phyloP scores from a whole-genome alignment of 2,888 invertebrate genomes.

The Ennomos fuscantarius region DNA sequence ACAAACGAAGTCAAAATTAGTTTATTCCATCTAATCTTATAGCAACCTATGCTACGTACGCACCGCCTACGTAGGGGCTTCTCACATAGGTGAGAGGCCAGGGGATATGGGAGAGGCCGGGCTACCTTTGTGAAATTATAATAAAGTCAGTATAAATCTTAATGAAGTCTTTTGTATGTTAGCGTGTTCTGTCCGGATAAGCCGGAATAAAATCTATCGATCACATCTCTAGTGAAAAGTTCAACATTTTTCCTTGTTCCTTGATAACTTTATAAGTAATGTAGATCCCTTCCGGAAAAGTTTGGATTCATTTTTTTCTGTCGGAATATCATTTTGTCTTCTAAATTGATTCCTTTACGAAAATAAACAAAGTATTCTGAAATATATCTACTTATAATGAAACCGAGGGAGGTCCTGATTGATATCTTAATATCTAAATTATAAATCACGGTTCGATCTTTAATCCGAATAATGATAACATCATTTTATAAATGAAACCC shows the following conservation, averaged over 20 bases:
- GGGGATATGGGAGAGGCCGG: too few species aligned
- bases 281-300: constrained; percentile 3
- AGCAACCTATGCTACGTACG: too few species aligned
- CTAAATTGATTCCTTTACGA: constrained; percentile 18
- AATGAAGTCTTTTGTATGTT: too few species aligned
- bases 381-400: not conserved
- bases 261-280: constrained; percentile 5
- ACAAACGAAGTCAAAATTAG: too few species aligned
- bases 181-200: not conserved
- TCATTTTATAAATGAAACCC: too few species aligned
- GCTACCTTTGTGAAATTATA: too few species aligned
- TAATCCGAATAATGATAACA: too few species aligned
- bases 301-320: constrained; percentile 12
- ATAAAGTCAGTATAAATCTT: too few species aligned
- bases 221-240: constrained; percentile 3
- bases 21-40: too few species aligned
- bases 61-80: too few species aligned
- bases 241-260: constrained; percentile 5
- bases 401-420: constrained; percentile 7
- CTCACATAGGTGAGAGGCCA: too few species aligned
- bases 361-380: constrained; percentile 13
- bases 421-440: constrained; percentile 2
- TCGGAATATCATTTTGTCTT: constrained; percentile 23
- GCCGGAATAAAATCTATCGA: not conserved
- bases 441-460: not conserved